Base-by-base conservation (phyloP, 2,888 invertebrate genomes). In the Heterodera filipjevi region DNA sequence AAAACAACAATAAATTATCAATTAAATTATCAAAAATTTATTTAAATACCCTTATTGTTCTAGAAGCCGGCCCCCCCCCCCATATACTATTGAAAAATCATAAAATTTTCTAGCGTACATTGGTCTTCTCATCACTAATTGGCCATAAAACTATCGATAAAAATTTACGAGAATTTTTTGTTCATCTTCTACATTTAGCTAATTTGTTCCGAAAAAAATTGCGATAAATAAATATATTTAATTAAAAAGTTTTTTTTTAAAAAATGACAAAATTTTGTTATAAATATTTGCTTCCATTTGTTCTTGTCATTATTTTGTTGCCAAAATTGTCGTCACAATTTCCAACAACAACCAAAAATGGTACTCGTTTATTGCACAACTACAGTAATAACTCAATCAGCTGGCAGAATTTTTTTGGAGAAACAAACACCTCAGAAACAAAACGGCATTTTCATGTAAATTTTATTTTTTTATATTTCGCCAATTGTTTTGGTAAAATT, bases 401-500 rank as follows among this genome's bases (percentile, higher is more conserved):
- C n/a, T 27, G n/a, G n/a, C n/a, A 8, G 12, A 59, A 59, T 22
- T n/a, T 49, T 19, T 19, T 19, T 49, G 49, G 19, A 8, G 27
- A 59, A 27, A 27, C 59, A 59, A 1, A 1, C 0, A 19, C n/a
- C n/a, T n/a, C n/a, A 59, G 22, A 10, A 32, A n/a, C 68, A 35
- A 68, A 68, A 35, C 68, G 68, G 35, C 68, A 68, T 22, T 68
- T 68, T 35, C 68, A 68, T 30, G 68, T 35, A 35, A 33, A 66
- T 8, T 12, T 19, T 19, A 66, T 3, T 16, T 49, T 49, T 49
- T 49, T 49, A 19, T 49, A 16, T 5, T 5, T 44, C 44, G 44
- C 44, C 44, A 10, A 44, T 64, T 64, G 6, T 64, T 22, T 8
- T 27, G 64, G 6, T 27, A 27, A 66, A 16, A 30, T 30, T 66